Evolutionary conservation across 2,888 invertebrate species (phyloP), one percentile per base, ranked within the genome.

Genomic region (Opisthograptis luteolata): DNA sequence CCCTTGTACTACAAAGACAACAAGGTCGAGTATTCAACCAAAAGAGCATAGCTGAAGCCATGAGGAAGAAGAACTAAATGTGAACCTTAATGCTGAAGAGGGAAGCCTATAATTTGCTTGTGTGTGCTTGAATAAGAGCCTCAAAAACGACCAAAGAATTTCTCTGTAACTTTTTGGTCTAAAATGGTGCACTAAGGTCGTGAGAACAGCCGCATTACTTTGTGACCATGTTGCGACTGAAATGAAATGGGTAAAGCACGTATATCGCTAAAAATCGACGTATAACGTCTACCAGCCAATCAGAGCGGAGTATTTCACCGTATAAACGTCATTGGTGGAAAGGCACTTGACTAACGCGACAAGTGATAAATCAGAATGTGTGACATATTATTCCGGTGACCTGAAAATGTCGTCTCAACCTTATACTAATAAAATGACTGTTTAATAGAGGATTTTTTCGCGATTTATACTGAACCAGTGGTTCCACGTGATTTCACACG

Each of bases 201-300:
- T 35, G 51, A 48, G 57, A 57, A 57, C 51, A 66, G 40, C 55
- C 63, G 66, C 63, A 66, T 34, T n/a, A n/a, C n/a, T n/a, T n/a
- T 64, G 66, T 65, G 61, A 55, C 49, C 44, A 27, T 37, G n/a
- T n/a, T n/a, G n/a, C n/a, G n/a, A n/a, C n/a, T n/a, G n/a, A n/a
- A n/a, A n/a, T n/a, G n/a, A n/a, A n/a, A n/a, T n/a, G n/a, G n/a
- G n/a, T n/a, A n/a, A n/a, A n/a, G n/a, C n/a, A n/a, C 2, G 1
- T 25, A 4, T 17, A 14, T 10, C 10, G 24, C n/a, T 36, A 0
- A 24, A 37, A 9, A 0, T 17, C 19, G n/a, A n/a, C 19, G 10
- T 19, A 20, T 12, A 12, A 2, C 1, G 3, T 3, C 2, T 30
- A 17, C 20, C 10, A 9, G 24, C 41, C 40, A 48, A 48, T 48